Base-by-base conservation (phyloP, 2,797 vertebrate genomes). In the Gouania willdenowi region DNA sequence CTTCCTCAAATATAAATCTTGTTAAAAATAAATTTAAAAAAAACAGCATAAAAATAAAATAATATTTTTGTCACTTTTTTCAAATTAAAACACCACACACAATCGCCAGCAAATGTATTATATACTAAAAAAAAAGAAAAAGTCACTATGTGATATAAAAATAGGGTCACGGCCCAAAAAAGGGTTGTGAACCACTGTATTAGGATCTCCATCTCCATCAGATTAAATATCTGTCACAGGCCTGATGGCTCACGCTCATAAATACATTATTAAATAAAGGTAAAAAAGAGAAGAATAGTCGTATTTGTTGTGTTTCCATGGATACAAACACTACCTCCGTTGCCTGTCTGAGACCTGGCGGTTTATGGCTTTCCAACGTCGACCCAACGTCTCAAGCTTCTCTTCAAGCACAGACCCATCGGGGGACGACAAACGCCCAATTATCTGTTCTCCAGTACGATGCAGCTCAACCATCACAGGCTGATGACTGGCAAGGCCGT, bases 361-460 rank as follows among this genome's bases (percentile, higher is more conserved):
- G 1, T 79, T 70, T 23, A 94, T 52, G 1, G 57, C 65, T 47
- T 73, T 86, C 91, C 93, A 97, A 19, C 92, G 91, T 11, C 88
- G 89, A 35, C 88, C 85, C 26, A 98, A 58, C 14, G 46, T 66
- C 1, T 83, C 66, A 35, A 98, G 83, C 64, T 95, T 96, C 51
- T 95, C 92, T 64, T 91, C 88, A 3, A 99, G 80, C 52, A 97
- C 86, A 38, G 79, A 78, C 31, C 91, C 89, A 0, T 95, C 93
- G 0, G 88, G 87, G 16, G 88, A 82, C 2, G 91, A 86, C 29
- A 97, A 81, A 70, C 93, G 92, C 39, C 88, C 85, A 39, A 91
- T 86, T 49, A 99, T 93, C 34, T 81, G 83, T 52, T 94, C 89
- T 13, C 92, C 95, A 0, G 89, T 90, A 58, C 59, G 86, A 70